A percentile compares a stretch with the other conserved stretches of the same genome.
Conservation (phyloP, 2,113 vertebrate genomes). For the Lycocorax pyrrhopterus region DNA sequence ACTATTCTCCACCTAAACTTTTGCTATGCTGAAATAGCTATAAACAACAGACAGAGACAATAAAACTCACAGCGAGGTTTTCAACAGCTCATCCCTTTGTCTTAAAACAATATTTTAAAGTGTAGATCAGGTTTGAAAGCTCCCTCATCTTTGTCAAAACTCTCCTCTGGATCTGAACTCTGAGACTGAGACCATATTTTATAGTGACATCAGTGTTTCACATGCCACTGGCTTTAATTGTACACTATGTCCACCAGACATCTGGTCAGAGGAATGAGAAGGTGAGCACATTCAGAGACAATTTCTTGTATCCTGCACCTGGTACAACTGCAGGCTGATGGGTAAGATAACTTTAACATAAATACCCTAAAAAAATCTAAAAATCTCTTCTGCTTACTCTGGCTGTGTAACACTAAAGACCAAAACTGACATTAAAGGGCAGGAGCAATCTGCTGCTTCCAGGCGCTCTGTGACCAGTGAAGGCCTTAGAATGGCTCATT, state of each 20-base stretch:
- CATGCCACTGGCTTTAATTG: slow-evolving; percentile 17
- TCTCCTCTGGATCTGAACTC: slow-evolving; percentile 12
- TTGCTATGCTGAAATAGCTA: neutral
- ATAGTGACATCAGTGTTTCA: neutral
- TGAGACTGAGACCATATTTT: neutral
- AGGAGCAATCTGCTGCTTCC: slow-evolving; percentile 59
- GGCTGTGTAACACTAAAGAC: slow-evolving; percentile 12
- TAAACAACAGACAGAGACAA: slow-evolving; percentile 6
- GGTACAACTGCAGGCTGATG: neutral
- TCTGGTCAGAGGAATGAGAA: neutral
- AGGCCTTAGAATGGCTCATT: slow-evolving; percentile 64
- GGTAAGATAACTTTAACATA: neutral
- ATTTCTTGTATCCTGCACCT: neutral
- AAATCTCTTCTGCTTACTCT: neutral
- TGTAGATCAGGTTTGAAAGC: neutral
- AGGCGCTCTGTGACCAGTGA: slow-evolving; percentile 49
- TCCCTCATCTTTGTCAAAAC: neutral
- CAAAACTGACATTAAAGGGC: slow-evolving; percentile 45
- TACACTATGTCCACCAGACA: neutral
- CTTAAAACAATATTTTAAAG: slow-evolving; percentile 20
- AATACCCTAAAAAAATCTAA: neutral
- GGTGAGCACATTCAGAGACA: neutral
- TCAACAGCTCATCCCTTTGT: slow-evolving; percentile 1
- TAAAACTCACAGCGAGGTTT: slow-evolving; percentile 5
- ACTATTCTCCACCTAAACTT: slow-evolving; percentile 22